phyloP scores from a whole-genome alignment of 2,888 invertebrate species.

The Rhamnusium bicolor region DNA sequence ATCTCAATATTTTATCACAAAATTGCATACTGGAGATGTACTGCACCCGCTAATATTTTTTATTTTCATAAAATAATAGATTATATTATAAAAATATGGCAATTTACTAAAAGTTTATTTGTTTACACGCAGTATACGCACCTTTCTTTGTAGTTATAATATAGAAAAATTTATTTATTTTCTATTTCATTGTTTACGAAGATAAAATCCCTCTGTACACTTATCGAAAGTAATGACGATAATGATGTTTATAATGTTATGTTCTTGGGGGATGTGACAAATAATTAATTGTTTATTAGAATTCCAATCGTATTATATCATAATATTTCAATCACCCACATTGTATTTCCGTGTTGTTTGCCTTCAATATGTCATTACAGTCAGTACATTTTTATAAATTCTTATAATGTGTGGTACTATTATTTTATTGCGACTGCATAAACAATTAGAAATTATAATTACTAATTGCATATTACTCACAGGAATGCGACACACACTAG shows the following conservation, averaged over 20 bases:
- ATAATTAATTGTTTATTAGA: not conserved
- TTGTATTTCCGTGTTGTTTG: not conserved
- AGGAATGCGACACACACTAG: constrained; percentile 20
- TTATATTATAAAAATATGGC: too few relatives aligned
- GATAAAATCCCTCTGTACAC: not conserved
- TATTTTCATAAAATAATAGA: too few relatives aligned
- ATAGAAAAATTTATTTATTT: too few relatives aligned
- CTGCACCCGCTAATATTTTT: too few relatives aligned
- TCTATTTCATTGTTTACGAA: too few relatives aligned
- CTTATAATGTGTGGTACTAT: not conserved
- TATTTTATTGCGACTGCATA: not conserved
- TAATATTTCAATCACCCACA: not conserved
- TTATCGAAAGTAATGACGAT: too few relatives aligned
- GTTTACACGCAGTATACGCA: too few relatives aligned
- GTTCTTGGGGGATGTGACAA: not conserved
- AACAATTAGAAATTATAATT: constrained; percentile 24
- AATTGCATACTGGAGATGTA: too few relatives aligned
- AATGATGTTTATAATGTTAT: too few relatives aligned
- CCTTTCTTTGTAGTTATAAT: too few relatives aligned
- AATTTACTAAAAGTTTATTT: too few relatives aligned
- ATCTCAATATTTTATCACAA: too few relatives aligned
- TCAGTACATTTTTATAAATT: not conserved
- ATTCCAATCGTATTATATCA: not conserved
- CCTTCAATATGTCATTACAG: not conserved
- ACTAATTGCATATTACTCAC: constrained; percentile 7